Percentiles rank a stretch among this genome's conserved stretches.
Evolutionary conservation across 2,888 invertebrate species (phyloP).

Genomic region (Aquatica leii): DNA sequence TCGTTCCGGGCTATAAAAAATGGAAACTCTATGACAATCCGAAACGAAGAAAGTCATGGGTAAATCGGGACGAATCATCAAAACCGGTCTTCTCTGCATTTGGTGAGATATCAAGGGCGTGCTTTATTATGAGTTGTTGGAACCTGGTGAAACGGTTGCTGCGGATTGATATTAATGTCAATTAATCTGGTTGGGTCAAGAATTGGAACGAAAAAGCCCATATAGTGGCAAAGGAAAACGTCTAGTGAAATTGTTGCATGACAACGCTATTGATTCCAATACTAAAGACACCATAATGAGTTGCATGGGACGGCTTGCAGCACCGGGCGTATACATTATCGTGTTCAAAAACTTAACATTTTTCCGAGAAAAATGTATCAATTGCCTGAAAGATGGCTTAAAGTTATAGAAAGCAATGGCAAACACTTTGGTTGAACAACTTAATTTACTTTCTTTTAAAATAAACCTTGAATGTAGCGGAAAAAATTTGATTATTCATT

Average conservation of each 20-base stretch:
- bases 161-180: no score
- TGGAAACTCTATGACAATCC: neutral
- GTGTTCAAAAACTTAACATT: neutral
- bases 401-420: neutral
- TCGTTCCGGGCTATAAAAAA: neutral
- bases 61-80: neutral
- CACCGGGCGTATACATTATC: neutral
- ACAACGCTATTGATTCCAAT: neutral
- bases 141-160: neutral
- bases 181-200: neutral
- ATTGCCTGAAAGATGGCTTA: neutral
- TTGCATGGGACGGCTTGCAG: no score
- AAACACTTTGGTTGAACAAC: neutral
- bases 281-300: neutral
- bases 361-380: neutral
- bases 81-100: no score
- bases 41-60: neutral
- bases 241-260: neutral
- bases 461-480: neutral
- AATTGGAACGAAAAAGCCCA: neutral
- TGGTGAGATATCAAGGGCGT: no score
- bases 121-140: no score
- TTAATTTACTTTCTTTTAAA: no score
- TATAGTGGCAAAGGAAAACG: neutral
- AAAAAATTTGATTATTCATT: neutral